Percentiles rank a stretch among this genome's conserved stretches.
These are phyloP conservation scores for Panthera tigris DNA, from an alignment of 2,113 vertebrate species.

Conservation along the genomic window DNA sequence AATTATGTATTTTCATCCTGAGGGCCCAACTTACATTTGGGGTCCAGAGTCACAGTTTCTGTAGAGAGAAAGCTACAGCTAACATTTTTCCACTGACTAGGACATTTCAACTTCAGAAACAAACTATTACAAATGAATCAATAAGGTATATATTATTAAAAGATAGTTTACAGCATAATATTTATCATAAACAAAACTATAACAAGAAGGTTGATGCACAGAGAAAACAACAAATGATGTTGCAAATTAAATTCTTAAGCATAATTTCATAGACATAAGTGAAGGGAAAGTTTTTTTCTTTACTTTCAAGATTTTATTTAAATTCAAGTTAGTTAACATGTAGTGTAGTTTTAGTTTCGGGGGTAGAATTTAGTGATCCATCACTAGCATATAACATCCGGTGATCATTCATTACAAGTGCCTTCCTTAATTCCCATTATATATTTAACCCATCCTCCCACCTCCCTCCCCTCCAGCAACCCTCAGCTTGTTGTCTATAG, in stretches of 20 bases:
- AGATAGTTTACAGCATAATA: background rate
- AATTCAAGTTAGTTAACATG: too few species aligned
- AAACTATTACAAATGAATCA: constrained; percentile 6
- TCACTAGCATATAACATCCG: too few species aligned
- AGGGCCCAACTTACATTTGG: background rate
- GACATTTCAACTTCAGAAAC: constrained; percentile 17
- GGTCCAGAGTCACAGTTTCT: background rate
- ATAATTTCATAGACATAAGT: background rate
- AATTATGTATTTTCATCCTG: background rate
- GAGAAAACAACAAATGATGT: constrained; percentile 37
- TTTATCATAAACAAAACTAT: constrained; percentile 33
- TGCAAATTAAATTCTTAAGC: constrained; percentile 24
- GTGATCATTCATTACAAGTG: too few species aligned
- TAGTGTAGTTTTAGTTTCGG: too few species aligned
- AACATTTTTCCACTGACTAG: background rate
- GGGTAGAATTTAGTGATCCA: too few species aligned
- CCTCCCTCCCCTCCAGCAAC: too few species aligned
- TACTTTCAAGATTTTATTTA: too few species aligned
- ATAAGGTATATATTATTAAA: background rate
- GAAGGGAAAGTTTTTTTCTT: background rate
- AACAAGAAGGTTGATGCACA: background rate
- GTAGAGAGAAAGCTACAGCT: background rate
- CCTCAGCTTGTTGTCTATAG: too few species aligned
- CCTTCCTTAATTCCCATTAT: too few species aligned
- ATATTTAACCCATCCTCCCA: too few species aligned